Percentiles rank a stretch among this genome's conserved stretches.
Evolutionary conservation across 2,888 invertebrate species (phyloP).

Genomic region (Cloeon dipterum): DNA sequence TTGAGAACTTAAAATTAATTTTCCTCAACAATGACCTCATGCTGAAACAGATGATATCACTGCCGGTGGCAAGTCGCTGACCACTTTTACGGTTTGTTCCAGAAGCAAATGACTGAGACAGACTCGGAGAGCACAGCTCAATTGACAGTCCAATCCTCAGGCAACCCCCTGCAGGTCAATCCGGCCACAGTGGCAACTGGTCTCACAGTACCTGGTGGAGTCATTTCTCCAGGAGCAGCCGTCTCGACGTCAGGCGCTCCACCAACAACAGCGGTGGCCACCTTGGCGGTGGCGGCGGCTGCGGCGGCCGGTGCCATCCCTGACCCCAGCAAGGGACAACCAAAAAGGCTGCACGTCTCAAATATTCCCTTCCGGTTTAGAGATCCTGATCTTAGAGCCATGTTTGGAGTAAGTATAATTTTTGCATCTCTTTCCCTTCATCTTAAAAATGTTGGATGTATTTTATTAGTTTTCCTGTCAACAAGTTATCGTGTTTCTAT

Average conservation of each 20-base stretch:
- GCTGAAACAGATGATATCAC: no score
- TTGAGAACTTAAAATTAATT: no score
- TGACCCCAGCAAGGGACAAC: conserved; percentile 37
- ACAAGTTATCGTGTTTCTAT: no score
- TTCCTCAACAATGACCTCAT: no score
- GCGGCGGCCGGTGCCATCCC: conserved; percentile 21
- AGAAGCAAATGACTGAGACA: no score
- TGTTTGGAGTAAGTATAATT: conserved; percentile 78
- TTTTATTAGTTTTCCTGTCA: no score
- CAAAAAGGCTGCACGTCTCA: conserved; percentile 93
- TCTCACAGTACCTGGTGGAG: conserved; percentile 24
- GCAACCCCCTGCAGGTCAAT: conserved; percentile 5
- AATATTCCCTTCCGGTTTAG: conserved; percentile 99
- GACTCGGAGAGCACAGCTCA: conserved; percentile 28
- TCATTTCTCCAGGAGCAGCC: conserved; percentile 19
- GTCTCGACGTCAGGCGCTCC: conserved; percentile 18
- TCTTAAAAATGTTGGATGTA: not conserved
- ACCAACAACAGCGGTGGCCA: conserved; percentile 11
- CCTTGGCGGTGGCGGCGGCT: conserved; percentile 18
- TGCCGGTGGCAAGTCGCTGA: no score
- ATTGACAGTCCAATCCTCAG: conserved; percentile 14
- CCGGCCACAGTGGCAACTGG: conserved; percentile 12
- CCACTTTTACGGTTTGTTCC: no score
- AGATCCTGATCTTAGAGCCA: conserved; percentile 92
- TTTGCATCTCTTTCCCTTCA: conserved; percentile 4